Conservation (phyloP, 2,888 invertebrate species). For the Melipona beecheii region DNA sequence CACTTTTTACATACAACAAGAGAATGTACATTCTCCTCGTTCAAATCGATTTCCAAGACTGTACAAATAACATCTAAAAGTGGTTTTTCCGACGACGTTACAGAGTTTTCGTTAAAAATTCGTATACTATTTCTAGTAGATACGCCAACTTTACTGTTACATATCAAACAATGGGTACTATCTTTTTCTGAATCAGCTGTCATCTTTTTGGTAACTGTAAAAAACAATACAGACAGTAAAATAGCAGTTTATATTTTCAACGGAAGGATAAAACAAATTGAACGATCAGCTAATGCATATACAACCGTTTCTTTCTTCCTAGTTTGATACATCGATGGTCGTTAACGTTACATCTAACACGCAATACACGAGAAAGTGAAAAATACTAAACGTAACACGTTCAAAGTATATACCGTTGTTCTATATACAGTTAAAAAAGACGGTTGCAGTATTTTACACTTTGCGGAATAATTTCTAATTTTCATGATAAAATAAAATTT, state of each 20-base stretch:
- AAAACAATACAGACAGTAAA: constrained; percentile 13
- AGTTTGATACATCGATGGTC: background rate
- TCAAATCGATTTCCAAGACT: constrained; percentile 85
- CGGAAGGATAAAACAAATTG: background rate
- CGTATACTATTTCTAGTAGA: constrained; percentile 85
- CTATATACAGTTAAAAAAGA: background rate
- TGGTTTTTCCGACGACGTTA: constrained; percentile 79
- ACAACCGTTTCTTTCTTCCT: background rate
- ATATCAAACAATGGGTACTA: constrained; percentile 86
- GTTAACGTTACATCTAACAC: background rate
- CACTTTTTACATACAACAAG: constrained; percentile 89
- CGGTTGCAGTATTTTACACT: constrained; percentile 15
- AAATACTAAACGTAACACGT: background rate
- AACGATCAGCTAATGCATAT: background rate
- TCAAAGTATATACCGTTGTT: constrained; percentile 17
- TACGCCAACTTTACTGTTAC: constrained; percentile 86
- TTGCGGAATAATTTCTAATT: constrained; percentile 12
- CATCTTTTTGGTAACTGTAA: constrained; percentile 71
- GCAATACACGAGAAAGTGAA: background rate
- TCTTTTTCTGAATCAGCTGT: constrained; percentile 79
- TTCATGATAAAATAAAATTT: constrained; percentile 29
- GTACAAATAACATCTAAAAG: constrained; percentile 83
- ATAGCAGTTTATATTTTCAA: background rate
- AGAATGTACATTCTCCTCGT: constrained; percentile 85
- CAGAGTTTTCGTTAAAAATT: constrained; percentile 84